phyloP scores from a whole-genome alignment of 2,797 vertebrate genomes.

The Acipenser transmontanus region DNA sequence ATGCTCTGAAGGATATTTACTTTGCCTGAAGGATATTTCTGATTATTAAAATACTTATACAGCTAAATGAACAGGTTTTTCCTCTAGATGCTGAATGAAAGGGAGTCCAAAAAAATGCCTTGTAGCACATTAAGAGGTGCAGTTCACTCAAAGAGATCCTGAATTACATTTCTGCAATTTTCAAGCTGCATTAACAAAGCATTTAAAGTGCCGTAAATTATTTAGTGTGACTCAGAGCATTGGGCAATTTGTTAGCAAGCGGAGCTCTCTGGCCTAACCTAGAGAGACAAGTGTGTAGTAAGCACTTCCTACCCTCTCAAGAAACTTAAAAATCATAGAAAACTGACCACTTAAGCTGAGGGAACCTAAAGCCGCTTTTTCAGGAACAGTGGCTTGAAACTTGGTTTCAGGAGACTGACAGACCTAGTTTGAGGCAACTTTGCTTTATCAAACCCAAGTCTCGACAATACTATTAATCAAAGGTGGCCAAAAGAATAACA shows the following conservation, averaged over 20 bases:
- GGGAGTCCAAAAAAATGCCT: neutral
- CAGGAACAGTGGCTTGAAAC: no score
- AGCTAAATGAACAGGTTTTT: neutral
- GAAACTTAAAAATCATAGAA: no score
- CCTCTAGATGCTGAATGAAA: neutral
- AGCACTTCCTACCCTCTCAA: no score
- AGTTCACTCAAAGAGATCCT: neutral
- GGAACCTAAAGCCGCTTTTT: no score
- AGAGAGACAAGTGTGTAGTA: no score
- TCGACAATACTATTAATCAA: no score
- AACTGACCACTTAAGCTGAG: no score
- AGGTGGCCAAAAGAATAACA: no score
- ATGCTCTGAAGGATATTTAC: slow-evolving; percentile 1
- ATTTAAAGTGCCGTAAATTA: slow-evolving; percentile 15
- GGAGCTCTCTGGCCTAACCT: no score
- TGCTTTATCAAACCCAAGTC: no score
- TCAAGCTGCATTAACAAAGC: slow-evolving; percentile 3
- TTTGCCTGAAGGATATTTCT: slow-evolving; percentile 7
- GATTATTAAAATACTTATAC: slow-evolving; percentile 7
- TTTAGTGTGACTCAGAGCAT: slow-evolving; percentile 6
- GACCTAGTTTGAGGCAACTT: no score
- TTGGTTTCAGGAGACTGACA: no score
- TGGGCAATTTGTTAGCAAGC: slow-evolving; percentile 10
- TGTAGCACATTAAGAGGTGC: neutral
- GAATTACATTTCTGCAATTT: slow-evolving; percentile 13